A percentile compares a stretch with the other conserved stretches of the same genome.
Conservation (phyloP, 2,797 vertebrate species). For the Ambastaia sidthimunki region DNA sequence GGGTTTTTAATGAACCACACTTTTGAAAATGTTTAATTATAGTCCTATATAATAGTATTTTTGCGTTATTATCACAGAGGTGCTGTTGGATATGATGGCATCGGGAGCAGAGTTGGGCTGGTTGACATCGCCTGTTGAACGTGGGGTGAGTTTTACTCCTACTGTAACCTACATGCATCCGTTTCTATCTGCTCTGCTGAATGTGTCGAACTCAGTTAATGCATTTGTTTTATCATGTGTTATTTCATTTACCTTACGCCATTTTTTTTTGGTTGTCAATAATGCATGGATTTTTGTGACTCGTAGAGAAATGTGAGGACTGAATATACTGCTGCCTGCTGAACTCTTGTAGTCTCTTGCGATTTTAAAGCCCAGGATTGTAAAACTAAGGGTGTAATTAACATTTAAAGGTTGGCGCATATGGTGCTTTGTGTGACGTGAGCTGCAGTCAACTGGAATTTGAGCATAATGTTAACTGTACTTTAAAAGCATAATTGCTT, state of each 20-base stretch:
- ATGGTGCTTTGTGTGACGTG: slow-evolving; percentile 71
- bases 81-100: slow-evolving; percentile 89
- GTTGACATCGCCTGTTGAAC: slow-evolving; percentile 87
- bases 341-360: slow-evolving; percentile 79
- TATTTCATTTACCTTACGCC: too few species aligned
- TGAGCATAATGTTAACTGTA: slow-evolving; percentile 32
- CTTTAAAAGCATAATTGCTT: slow-evolving; percentile 55
- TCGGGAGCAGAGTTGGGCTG: slow-evolving; percentile 92
- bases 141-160: slow-evolving; percentile 83
- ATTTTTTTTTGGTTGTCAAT: slow-evolving; percentile 43
- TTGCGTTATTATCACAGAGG: slow-evolving; percentile 77
- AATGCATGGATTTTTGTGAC: neutral
- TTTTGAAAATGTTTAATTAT: neutral
- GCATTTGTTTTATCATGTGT: too few species aligned
- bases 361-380: slow-evolving; percentile 77
- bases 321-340: slow-evolving; percentile 68
- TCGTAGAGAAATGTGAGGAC: slow-evolving; percentile 61
- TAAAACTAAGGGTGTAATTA: slow-evolving; percentile 80
- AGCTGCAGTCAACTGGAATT: slow-evolving; percentile 55
- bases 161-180: slow-evolving; percentile 15
- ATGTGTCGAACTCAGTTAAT: neutral
- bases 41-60: neutral
- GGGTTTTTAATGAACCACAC: neutral
- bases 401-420: slow-evolving; percentile 78
- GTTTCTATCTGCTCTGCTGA: slow-evolving; percentile 46